Base-by-base conservation (phyloP, 2,888 invertebrate species). In the Nudaria mundana region DNA sequence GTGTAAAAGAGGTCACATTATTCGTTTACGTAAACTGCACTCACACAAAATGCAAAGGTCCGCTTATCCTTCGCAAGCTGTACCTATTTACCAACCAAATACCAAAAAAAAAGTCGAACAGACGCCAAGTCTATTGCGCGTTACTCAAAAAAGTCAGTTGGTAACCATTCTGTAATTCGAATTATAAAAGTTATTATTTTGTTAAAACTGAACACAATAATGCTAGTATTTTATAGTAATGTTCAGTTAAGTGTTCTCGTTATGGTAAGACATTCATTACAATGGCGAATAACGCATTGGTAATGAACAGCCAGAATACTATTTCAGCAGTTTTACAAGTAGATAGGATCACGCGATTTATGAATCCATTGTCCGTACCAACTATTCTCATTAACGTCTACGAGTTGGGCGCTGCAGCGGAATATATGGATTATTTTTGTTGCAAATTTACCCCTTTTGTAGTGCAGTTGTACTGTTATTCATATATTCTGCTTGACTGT, bases 291-390 rank as follows among this genome's bases (percentile, higher is more conserved):
- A n/a, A 79, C 70, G 71, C 74, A 76, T 76, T 16, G 33, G 33
- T 33, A 76, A 69, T 76, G 76, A 78, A 73, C 70, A 74, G 73
- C 66, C 65, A 47, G 60, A 61, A 69, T 70, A 72, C 71, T 71
- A 75, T 79, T 77, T 76, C 64, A 79, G 73, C 68, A 75, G 71
- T 78, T 76, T 75, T 70, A 72, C 67, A 49, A 57, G 52, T 56
- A 67, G 77, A 79, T 81, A 76, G 74, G 67, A 77, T 80, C 77
- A 70, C 57, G 66, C 66, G 67, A 81, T 81, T 81, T 81, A 83
- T 81, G 75, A 75, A 76, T 61, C 77, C 76, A 81, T 83, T 83
- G 82, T 82, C 69, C 71, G 65, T 52, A 53, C 56, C 50, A 68
- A 75, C 74, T 75, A 71, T 73, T 76, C 79, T 79, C 81, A 81